These are phyloP conservation scores for Myotis pilosus DNA, from an alignment of 2,797 vertebrate genomes.

Conservation along the genomic window DNA sequence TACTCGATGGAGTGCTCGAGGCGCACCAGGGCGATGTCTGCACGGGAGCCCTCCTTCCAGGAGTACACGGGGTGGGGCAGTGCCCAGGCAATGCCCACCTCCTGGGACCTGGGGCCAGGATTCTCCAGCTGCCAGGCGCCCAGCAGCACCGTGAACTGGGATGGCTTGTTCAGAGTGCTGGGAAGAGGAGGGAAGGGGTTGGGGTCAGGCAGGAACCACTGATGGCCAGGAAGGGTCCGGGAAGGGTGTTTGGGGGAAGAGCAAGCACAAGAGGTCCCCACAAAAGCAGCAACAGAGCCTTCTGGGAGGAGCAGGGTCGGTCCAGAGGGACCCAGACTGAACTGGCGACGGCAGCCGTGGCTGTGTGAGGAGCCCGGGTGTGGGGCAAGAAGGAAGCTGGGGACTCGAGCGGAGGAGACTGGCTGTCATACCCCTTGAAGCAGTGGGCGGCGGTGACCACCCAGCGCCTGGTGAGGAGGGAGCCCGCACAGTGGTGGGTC, in stretches of 20 bases:
- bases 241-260: no score
- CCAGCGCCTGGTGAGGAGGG: constrained; percentile 77
- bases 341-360: not conserved
- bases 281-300: not conserved
- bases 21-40: constrained; percentile 78
- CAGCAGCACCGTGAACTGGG: constrained; percentile 71
- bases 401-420: not conserved
- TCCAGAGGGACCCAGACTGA: not conserved
- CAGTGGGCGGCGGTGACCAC: constrained; percentile 77
- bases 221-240: not conserved
- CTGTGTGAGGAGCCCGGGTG: not conserved
- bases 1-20: constrained; percentile 70
- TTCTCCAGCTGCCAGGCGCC: constrained; percentile 74
- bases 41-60: constrained; percentile 63
- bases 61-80: constrained; percentile 67
- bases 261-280: accelerated
- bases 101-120: constrained; percentile 53
- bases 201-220: not conserved
- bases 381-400: not conserved
- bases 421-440: constrained; percentile 66
- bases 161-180: constrained; percentile 52
- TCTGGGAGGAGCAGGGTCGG: not conserved
- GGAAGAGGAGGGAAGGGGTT: not conserved
- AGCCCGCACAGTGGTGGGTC: constrained; percentile 76
- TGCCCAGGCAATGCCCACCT: constrained; percentile 61